A percentile compares a stretch with the other conserved stretches of the same genome.
Conservation (phyloP, 2,113 vertebrate species). For the Chitala chitala region DNA sequence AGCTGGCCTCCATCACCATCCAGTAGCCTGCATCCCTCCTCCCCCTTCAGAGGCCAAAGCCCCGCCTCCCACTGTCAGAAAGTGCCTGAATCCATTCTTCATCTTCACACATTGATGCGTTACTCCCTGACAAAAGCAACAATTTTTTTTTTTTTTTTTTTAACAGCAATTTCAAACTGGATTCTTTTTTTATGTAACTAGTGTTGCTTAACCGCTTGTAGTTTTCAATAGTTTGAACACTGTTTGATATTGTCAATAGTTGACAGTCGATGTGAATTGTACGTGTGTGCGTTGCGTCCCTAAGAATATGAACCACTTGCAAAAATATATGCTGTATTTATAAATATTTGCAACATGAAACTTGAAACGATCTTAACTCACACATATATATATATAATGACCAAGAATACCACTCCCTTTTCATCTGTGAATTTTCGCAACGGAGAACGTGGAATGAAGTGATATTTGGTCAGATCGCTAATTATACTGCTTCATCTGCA, state of each 20-base stretch:
- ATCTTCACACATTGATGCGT: background rate
- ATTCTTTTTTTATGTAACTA: background rate
- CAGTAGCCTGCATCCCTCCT: slow-evolving; percentile 50
- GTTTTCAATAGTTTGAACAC: slow-evolving; percentile 27
- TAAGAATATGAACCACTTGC: slow-evolving; percentile 25
- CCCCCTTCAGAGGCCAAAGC: background rate
- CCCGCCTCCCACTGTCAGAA: slow-evolving; percentile 65
- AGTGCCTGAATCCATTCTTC: slow-evolving; percentile 78
- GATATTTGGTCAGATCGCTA: background rate
- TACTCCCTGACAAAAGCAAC: slow-evolving; percentile 20
- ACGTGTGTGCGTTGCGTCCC: slow-evolving; percentile 21
- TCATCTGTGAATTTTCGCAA: background rate
- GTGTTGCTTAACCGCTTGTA: slow-evolving; percentile 23
- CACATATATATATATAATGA: background rate
- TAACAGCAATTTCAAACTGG: slow-evolving; percentile 20
- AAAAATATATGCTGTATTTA: background rate
- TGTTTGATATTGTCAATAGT: slow-evolving; percentile 29
- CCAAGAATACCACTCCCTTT: background rate
- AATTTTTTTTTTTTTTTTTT: slow-evolving; percentile 2
- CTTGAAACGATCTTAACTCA: slow-evolving; percentile 21
- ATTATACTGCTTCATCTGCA: background rate
- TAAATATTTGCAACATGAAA: background rate
- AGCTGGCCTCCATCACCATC: slow-evolving; percentile 70
- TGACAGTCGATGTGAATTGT: slow-evolving; percentile 22
- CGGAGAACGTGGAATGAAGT: background rate